Conservation (phyloP, 2,113 vertebrate genomes). For the Sialia sialis region DNA sequence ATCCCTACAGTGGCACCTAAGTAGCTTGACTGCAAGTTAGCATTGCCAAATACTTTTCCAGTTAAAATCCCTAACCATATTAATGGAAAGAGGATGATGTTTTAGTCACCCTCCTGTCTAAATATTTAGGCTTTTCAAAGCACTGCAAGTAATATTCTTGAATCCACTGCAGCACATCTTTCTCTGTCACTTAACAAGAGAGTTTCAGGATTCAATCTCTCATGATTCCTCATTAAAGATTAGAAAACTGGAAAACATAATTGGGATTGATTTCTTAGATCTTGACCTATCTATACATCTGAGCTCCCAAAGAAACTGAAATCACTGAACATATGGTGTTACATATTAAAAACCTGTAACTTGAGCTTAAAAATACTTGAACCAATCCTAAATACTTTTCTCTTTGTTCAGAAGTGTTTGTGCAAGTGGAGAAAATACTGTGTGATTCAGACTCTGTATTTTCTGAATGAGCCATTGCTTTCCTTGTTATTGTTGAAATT, state of each 20-base stretch:
- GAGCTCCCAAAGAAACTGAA: neutral
- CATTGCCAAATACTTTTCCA: neutral
- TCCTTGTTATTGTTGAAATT: neutral
- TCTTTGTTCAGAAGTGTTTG: neutral
- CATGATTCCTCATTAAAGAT: neutral
- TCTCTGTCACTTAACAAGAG: neutral
- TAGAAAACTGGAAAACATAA: neutral
- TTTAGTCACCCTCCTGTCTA: neutral
- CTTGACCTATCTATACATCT: neutral
- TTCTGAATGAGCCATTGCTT: neutral
- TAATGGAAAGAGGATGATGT: neutral
- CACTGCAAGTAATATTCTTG: neutral
- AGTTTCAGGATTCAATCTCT: neutral
- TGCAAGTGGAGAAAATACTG: neutral
- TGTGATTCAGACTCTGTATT: neutral
- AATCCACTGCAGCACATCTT: neutral
- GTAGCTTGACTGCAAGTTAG: neutral
- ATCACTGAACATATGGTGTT: neutral
- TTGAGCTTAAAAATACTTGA: constrained; percentile 26
- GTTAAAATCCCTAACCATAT: neutral
- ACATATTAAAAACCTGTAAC: constrained; percentile 20
- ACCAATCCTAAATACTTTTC: neutral
- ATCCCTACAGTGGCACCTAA: neutral
- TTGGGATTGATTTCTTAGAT: neutral
- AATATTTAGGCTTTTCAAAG: neutral